Evolutionary conservation across 2,113 vertebrate species (phyloP).

Genomic region (Gila orcuttii): DNA sequence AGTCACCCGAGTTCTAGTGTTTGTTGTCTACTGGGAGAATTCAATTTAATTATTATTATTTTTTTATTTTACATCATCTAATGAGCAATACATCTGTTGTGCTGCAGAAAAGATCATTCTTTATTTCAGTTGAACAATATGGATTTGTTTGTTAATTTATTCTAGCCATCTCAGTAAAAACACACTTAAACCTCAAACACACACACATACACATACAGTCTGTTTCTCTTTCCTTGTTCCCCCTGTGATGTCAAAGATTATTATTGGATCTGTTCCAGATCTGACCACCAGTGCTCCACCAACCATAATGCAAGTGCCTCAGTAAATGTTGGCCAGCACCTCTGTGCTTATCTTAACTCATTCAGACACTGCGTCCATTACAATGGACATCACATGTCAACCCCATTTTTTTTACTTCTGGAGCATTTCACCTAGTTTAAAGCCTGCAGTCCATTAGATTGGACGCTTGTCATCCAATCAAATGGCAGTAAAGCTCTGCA

Average conservation of each 20-base stretch:
- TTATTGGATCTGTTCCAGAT: conserved; percentile 34
- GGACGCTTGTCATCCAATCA: too few relatives aligned
- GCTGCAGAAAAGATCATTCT: background rate
- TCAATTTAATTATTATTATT: conserved; percentile 24
- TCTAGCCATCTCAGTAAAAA: background rate
- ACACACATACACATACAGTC: background rate
- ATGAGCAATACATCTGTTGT: background rate
- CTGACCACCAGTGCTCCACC: conserved; percentile 36
- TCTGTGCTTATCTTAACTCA: conserved; percentile 35
- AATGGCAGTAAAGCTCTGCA: too few relatives aligned
- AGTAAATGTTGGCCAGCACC: conserved; percentile 23
- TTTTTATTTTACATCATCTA: background rate
- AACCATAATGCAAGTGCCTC: conserved; percentile 28
- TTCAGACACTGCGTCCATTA: too few relatives aligned
- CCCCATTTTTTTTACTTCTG: too few relatives aligned
- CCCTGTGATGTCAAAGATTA: conserved; percentile 32
- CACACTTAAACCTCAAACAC: background rate
- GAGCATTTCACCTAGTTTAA: too few relatives aligned
- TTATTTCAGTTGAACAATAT: background rate
- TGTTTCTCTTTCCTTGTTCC: conserved; percentile 5
- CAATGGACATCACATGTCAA: too few relatives aligned
- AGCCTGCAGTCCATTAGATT: too few relatives aligned
- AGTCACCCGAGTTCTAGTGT: conserved; percentile 27
- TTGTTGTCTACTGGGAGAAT: conserved; percentile 29
- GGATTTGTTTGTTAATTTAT: background rate